These are phyloP conservation scores for Arctopsyche grandis DNA, from an alignment of 1,140 invertebrate genomes.

Conservation along the genomic window DNA sequence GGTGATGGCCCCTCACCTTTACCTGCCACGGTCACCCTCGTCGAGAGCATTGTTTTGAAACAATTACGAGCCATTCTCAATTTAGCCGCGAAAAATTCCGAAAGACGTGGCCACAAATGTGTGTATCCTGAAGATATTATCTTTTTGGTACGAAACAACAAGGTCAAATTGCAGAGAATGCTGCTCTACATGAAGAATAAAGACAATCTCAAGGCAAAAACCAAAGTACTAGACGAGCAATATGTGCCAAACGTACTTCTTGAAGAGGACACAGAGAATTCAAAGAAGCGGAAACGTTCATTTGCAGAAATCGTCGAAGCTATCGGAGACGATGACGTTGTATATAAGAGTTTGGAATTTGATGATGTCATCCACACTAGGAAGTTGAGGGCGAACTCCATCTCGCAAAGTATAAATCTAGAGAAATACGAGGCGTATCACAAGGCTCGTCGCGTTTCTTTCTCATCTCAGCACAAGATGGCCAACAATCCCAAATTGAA, in stretches of 20 bases:
- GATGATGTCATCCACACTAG: slow-evolving; percentile 61
- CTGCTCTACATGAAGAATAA: slow-evolving; percentile 58
- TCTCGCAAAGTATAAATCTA: slow-evolving; percentile 60
- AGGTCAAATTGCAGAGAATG: slow-evolving; percentile 60
- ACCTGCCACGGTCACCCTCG: slow-evolving; percentile 67
- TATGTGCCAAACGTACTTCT: slow-evolving; percentile 40
- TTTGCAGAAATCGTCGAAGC: slow-evolving; percentile 48
- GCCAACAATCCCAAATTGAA: slow-evolving; percentile 65
- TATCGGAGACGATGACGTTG: slow-evolving; percentile 61
- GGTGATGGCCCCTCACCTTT: slow-evolving; percentile 70
- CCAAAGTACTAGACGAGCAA: slow-evolving; percentile 41
- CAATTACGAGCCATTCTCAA: slow-evolving; percentile 66
- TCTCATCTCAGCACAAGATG: slow-evolving; percentile 59
- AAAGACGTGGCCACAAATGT: slow-evolving; percentile 60
- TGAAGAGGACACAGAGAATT: slow-evolving; percentile 47
- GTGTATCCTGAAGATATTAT: slow-evolving; percentile 66
- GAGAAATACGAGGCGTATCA: slow-evolving; percentile 62
- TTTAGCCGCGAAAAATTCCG: slow-evolving; percentile 65
- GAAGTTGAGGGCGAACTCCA: slow-evolving; percentile 60
- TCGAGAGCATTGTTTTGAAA: slow-evolving; percentile 70
- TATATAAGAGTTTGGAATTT: slow-evolving; percentile 56
- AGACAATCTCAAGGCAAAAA: slow-evolving; percentile 51
- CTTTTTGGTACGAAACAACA: slow-evolving; percentile 70
- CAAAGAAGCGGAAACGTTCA: slow-evolving; percentile 46
- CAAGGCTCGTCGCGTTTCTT: slow-evolving; percentile 66